Evolutionary conservation across 1,140 invertebrate genomes (phyloP).

Genomic region (Aphaenogaster ashmeadi): DNA sequence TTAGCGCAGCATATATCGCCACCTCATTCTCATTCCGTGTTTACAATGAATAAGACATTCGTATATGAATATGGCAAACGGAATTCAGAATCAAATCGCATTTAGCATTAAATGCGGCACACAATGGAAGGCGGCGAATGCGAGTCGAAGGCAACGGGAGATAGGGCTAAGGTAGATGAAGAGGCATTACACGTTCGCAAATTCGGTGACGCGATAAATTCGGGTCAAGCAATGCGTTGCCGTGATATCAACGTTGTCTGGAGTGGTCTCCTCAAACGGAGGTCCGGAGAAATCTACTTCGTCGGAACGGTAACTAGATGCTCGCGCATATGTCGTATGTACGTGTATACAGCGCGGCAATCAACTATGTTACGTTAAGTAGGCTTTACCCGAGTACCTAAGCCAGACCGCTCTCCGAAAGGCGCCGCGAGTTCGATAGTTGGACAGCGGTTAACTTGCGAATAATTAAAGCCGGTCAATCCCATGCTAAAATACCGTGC

Average conservation of each 20-base stretch:
- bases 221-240: constrained; percentile 67
- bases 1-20: not conserved
- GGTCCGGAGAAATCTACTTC: constrained; percentile 46
- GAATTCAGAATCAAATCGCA: constrained; percentile 40
- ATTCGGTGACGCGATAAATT: constrained; percentile 67
- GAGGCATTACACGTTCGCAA: constrained; percentile 31
- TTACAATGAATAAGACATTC: constrained; percentile 46
- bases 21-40: constrained; percentile 21
- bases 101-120: constrained; percentile 30
- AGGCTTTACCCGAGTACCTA: constrained; percentile 23
- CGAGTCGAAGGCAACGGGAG: constrained; percentile 10
- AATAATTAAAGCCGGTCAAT: constrained; percentile 45
- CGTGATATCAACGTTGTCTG: constrained; percentile 48
- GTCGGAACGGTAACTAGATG: constrained; percentile 47
- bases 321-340: constrained; percentile 13
- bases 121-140: constrained; percentile 16
- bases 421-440: constrained; percentile 35
- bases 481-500: not conserved
- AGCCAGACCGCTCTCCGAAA: constrained; percentile 35
- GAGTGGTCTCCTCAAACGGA: not conserved
- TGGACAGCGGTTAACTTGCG: constrained; percentile 28
- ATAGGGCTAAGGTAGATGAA: constrained; percentile 10
- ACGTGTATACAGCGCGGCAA: not conserved
- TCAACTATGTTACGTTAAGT: constrained; percentile 57
- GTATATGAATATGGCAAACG: constrained; percentile 31